Evolutionary conservation across 2,888 invertebrate genomes (phyloP).

Genomic region (Dasypogon diadema): DNA sequence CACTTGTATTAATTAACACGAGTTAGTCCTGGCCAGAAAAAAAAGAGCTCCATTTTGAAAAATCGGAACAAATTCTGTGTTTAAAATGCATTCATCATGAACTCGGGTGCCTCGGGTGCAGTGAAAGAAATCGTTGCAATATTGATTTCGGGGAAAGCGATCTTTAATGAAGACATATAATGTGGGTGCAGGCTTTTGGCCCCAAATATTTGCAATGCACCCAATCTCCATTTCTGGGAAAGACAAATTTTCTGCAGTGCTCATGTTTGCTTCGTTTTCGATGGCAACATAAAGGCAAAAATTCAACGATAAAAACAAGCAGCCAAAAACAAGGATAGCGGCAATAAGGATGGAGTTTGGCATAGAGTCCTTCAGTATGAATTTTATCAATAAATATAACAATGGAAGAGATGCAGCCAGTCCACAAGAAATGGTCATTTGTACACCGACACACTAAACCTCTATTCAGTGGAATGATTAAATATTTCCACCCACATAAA

Average conservation of each 20-base stretch:
- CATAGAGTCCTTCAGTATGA: neutral
- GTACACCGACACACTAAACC: constrained; percentile 7
- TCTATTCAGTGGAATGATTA: constrained; percentile 16
- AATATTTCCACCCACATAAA: constrained; percentile 9
- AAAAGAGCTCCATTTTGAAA: too few relatives aligned
- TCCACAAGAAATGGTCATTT: neutral
- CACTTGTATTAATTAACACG: too few relatives aligned
- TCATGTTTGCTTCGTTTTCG: neutral
- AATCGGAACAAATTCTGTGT: too few relatives aligned
- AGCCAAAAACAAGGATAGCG: too few relatives aligned
- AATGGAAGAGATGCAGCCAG: neutral
- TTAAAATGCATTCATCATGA: too few relatives aligned
- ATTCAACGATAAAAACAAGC: too few relatives aligned
- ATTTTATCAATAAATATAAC: constrained; percentile 6
- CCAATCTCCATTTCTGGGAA: neutral
- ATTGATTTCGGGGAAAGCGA: constrained; percentile 9
- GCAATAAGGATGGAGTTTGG: too few relatives aligned
- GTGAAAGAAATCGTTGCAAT: neutral
- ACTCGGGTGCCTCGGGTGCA: too few relatives aligned
- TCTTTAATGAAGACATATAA: constrained; percentile 34
- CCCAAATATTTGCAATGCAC: constrained; percentile 7
- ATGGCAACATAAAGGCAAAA: neutral
- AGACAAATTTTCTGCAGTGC: constrained; percentile 22
- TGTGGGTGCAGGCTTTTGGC: constrained; percentile 2
- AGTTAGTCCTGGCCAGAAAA: too few relatives aligned